phyloP scores from a whole-genome alignment of 1,140 invertebrate genomes.

The Drosophila ohnishii region DNA sequence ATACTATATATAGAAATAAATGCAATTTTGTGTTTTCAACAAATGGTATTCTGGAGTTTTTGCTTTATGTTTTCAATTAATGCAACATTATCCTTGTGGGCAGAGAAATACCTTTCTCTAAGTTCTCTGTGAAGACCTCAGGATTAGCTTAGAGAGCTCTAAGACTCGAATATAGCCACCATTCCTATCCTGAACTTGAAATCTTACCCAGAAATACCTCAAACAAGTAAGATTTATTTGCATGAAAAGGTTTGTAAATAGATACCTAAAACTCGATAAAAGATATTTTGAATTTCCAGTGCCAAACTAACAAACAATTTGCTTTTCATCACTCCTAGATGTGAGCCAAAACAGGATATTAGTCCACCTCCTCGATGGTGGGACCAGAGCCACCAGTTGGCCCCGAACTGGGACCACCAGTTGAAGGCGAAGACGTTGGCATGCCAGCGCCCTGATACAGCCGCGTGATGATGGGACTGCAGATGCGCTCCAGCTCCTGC shows the following conservation, averaged over 20 bases:
- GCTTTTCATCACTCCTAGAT: background rate
- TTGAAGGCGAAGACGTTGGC: slow-evolving; percentile 83
- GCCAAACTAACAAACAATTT: slow-evolving; percentile 17
- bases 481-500: slow-evolving; percentile 92
- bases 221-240: slow-evolving; percentile 16
- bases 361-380: slow-evolving; percentile 97
- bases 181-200: background rate
- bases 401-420: slow-evolving; percentile 72
- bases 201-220: background rate
- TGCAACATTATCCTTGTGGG: too few species aligned
- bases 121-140: too few species aligned
- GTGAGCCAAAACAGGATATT: slow-evolving; percentile 83
- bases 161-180: too few species aligned
- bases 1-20: slow-evolving; percentile 44
- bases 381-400: slow-evolving; percentile 86
- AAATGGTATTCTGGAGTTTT: background rate
- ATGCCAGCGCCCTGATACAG: slow-evolving; percentile 88
- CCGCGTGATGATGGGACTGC: slow-evolving; percentile 93
- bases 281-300: slow-evolving; percentile 1
- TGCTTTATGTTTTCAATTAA: background rate
- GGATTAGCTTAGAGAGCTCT: background rate
- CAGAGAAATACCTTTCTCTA: too few species aligned
- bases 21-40: slow-evolving; percentile 39
- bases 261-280: background rate
- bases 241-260: background rate